Conservation (phyloP, 2,888 invertebrate genomes). For the Synergus japonicus region DNA sequence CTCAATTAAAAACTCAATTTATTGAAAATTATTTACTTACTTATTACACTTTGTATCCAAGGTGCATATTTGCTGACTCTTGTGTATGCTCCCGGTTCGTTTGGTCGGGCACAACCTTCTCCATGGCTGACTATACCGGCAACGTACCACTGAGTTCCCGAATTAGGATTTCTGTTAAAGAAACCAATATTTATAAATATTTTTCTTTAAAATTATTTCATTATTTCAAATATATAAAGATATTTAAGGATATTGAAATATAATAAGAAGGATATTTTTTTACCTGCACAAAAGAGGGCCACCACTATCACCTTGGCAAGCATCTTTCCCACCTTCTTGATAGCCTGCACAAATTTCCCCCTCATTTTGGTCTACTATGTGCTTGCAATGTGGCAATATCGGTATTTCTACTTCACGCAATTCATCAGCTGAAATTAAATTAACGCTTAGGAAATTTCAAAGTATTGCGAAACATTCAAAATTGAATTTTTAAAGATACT, state of each 20-base stretch:
- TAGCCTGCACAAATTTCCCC: slow-evolving; percentile 89
- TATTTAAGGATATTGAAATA: too few species aligned
- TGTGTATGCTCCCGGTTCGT: slow-evolving; percentile 91
- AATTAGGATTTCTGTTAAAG: slow-evolving; percentile 80
- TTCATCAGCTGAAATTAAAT: slow-evolving; percentile 83
- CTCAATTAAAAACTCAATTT: not conserved
- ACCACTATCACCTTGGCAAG: slow-evolving; percentile 92
- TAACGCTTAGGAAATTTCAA: not conserved
- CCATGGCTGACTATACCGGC: slow-evolving; percentile 93
- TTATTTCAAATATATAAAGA: slow-evolving; percentile 19
- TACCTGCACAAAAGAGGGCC: slow-evolving; percentile 88
- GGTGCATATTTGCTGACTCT: slow-evolving; percentile 86
- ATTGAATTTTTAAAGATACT: not conserved
- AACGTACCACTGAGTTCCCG: slow-evolving; percentile 86
- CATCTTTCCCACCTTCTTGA: slow-evolving; percentile 87
- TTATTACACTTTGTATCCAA: slow-evolving; percentile 84
- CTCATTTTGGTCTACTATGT: slow-evolving; percentile 82
- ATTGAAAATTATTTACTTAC: slow-evolving; percentile 76
- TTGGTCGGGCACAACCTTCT: slow-evolving; percentile 88
- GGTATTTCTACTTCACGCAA: slow-evolving; percentile 89
- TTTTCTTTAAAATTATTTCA: not conserved
- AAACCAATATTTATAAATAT: not conserved
- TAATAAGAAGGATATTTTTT: not conserved
- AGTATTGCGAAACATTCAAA: not conserved
- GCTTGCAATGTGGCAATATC: slow-evolving; percentile 83